Conservation (phyloP, 2,888 invertebrate genomes). For the Apocheima hispidaria region DNA sequence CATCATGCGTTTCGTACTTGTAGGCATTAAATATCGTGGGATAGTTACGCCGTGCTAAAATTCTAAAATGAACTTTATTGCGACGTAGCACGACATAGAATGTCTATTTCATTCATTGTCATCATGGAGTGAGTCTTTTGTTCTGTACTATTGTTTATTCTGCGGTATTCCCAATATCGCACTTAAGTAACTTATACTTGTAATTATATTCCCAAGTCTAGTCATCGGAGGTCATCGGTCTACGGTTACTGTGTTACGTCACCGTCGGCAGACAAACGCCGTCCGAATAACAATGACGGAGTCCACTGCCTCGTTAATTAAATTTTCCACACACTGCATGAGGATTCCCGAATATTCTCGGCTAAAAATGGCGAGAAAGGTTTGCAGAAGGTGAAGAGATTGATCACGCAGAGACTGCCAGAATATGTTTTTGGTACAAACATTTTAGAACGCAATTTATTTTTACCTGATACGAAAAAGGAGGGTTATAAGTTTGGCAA, state of each 20-base stretch:
- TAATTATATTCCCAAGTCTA: constrained; percentile 43
- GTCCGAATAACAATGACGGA: constrained; percentile 78
- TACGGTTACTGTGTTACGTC: constrained; percentile 72
- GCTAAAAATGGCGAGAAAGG: constrained; percentile 13
- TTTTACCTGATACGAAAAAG: too few species aligned
- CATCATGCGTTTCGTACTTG: too few species aligned
- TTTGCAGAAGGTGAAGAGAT: constrained; percentile 4
- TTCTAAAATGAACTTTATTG: too few species aligned
- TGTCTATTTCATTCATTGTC: too few species aligned
- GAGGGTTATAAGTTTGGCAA: too few species aligned
- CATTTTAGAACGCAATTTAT: too few species aligned
- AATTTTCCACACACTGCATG: constrained; percentile 76
- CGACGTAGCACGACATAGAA: too few species aligned
- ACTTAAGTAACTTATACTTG: constrained; percentile 10
- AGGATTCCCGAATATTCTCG: constrained; percentile 60
- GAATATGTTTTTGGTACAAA: background rate
- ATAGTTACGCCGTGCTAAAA: too few species aligned
- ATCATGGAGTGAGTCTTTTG: too few species aligned
- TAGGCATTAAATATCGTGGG: too few species aligned
- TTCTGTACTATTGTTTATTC: too few species aligned
- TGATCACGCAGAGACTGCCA: background rate
- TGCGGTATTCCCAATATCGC: constrained; percentile 6
- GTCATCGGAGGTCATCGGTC: constrained; percentile 78
- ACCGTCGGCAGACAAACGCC: constrained; percentile 73
- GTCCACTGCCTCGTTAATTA: constrained; percentile 75